Percentiles rank a stretch among this genome's conserved stretches.
These are phyloP conservation scores for Trinectes maculatus DNA, from an alignment of 2,113 vertebrate genomes.

Conservation along the genomic window DNA sequence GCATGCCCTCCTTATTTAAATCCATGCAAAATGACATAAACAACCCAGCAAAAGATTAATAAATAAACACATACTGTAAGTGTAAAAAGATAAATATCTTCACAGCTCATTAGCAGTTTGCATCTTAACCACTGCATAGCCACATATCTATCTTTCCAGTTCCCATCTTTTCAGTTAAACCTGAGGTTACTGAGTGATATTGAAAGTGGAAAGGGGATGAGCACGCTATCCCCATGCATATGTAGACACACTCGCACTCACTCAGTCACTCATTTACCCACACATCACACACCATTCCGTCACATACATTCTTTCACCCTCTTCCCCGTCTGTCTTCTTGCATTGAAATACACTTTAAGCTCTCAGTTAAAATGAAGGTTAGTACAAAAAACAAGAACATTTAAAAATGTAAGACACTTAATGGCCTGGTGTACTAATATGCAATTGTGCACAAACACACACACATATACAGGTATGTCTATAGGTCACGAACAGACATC, in stretches of 20 bases:
- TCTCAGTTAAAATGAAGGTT: constrained; percentile 39
- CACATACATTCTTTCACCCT: constrained; percentile 14
- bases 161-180: constrained; percentile 31
- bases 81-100: constrained; percentile 44
- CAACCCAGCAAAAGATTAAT: constrained; percentile 48
- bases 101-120: constrained; percentile 45
- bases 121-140: constrained; percentile 14
- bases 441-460: constrained; percentile 2
- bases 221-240: background rate
- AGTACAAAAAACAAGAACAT: constrained; percentile 1
- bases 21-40: constrained; percentile 32
- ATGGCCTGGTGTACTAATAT: background rate
- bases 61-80: constrained; percentile 41
- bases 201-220: constrained; percentile 20
- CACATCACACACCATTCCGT: background rate
- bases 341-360: background rate
- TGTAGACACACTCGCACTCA: no score
- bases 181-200: background rate
- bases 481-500: constrained; percentile 25
- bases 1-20: background rate
- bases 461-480: background rate
- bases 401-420: background rate
- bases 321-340: constrained; percentile 5
- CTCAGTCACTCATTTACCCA: no score
- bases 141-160: constrained; percentile 13